Conservation (phyloP, 2,888 invertebrate species). For the Apodemia duryi region DNA sequence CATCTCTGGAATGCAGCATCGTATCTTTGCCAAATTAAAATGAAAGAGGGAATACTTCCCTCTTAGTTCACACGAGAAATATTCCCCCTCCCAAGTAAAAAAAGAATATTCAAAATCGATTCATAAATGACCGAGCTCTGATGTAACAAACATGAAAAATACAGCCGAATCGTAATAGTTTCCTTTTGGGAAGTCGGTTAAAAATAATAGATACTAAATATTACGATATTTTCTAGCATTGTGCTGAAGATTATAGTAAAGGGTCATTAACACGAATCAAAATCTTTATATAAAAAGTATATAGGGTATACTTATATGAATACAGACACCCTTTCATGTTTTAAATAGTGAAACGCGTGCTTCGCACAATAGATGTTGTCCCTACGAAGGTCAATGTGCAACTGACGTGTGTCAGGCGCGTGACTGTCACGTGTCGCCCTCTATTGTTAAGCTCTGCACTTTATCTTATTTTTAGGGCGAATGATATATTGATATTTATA, state of each 20-base stretch:
- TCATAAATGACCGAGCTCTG: too few relatives aligned
- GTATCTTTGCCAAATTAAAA: too few relatives aligned
- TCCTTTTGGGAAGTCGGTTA: too few relatives aligned
- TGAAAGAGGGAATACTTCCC: too few relatives aligned
- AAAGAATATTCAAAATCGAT: too few relatives aligned
- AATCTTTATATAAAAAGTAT: neutral
- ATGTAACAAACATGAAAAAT: too few relatives aligned
- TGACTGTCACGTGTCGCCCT: conserved; percentile 51
- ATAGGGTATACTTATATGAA: neutral
- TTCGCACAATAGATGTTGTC: conserved; percentile 46
- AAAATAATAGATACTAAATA: neutral
- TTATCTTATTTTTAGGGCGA: conserved; percentile 11
- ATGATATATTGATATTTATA: neutral
- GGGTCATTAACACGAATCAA: neutral
- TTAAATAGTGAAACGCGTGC: conserved; percentile 35
- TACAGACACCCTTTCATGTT: conserved; percentile 25
- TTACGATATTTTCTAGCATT: neutral
- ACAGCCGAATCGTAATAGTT: too few relatives aligned
- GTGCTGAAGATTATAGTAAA: neutral
- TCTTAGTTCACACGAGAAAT: too few relatives aligned
- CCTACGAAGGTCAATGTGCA: conserved; percentile 45
- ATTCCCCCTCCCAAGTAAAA: too few relatives aligned
- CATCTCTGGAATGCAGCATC: too few relatives aligned
- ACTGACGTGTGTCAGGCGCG: conserved; percentile 57
- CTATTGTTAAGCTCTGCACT: conserved; percentile 45